These are phyloP conservation scores for Rhagonycha fulva DNA, from an alignment of 2,888 invertebrate genomes.

Conservation along the genomic window DNA sequence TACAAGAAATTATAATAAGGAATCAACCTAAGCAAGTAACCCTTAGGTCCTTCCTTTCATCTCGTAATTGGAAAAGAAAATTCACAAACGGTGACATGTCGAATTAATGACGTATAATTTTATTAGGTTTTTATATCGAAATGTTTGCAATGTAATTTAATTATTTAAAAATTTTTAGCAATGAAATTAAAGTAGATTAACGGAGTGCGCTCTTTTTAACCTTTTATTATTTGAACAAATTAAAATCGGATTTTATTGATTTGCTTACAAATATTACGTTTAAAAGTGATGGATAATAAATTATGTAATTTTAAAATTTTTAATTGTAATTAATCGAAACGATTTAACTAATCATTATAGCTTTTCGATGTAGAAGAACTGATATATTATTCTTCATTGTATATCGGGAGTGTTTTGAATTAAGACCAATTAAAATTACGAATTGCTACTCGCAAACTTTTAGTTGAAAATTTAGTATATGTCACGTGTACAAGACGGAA, in stretches of 20 bases:
- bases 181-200: slow-evolving; percentile 43
- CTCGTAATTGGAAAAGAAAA: slow-evolving; percentile 8
- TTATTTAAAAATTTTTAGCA: slow-evolving; percentile 5
- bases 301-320: neutral
- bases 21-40: slow-evolving; percentile 5
- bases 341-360: neutral
- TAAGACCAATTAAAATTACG: neutral
- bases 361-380: neutral
- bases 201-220: slow-evolving; percentile 41
- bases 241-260: neutral
- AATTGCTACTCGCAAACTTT: neutral
- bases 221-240: neutral
- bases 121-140: neutral
- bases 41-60: slow-evolving; percentile 3
- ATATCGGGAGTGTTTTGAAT: neutral
- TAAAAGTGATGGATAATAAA: neutral
- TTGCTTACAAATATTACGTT: neutral
- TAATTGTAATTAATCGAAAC: neutral
- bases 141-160: neutral
- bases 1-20: slow-evolving; percentile 33
- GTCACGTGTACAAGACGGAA: slow-evolving; percentile 40
- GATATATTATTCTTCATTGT: too few relatives aligned
- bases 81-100: slow-evolving; percentile 20
- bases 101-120: slow-evolving; percentile 28
- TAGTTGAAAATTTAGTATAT: slow-evolving; percentile 28